phyloP scores from a whole-genome alignment of 2,888 invertebrate genomes.

The Stomorhina lunata region DNA sequence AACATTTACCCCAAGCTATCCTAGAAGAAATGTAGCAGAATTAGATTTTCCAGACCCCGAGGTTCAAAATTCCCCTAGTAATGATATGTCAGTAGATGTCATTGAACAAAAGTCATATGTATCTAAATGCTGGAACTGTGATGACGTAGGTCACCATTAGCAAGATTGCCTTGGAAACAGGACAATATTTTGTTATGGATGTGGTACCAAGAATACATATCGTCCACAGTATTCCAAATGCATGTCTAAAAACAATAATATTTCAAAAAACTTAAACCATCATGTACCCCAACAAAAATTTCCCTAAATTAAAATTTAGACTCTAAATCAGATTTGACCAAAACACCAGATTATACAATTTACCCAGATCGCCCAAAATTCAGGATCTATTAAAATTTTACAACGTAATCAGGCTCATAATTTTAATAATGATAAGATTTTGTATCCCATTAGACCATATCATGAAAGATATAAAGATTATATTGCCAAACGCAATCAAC shows the following conservation, averaged over 20 bases:
- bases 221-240: conserved; percentile 30
- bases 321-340: neutral
- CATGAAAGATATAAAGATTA: neutral
- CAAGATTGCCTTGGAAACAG: conserved; percentile 28
- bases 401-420: neutral
- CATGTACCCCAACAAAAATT: neutral
- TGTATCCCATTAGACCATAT: neutral
- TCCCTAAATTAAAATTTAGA: neutral
- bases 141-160: conserved; percentile 22
- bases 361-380: neutral
- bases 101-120: neutral
- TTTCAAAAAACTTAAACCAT: neutral
- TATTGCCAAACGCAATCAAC: neutral
- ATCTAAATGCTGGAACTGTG: conserved; percentile 45
- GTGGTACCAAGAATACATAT: conserved; percentile 16
- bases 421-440: neutral
- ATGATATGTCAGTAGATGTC: neutral
- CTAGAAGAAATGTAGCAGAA: neutral
- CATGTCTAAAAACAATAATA: neutral
- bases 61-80: no score
- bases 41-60: neutral
- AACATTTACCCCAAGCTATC: neutral
- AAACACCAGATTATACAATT: neutral
- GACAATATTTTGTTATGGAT: conserved; percentile 46
- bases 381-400: neutral